Base-by-base conservation (phyloP, 2,797 vertebrate genomes). In the Gorsachius magnificus region DNA sequence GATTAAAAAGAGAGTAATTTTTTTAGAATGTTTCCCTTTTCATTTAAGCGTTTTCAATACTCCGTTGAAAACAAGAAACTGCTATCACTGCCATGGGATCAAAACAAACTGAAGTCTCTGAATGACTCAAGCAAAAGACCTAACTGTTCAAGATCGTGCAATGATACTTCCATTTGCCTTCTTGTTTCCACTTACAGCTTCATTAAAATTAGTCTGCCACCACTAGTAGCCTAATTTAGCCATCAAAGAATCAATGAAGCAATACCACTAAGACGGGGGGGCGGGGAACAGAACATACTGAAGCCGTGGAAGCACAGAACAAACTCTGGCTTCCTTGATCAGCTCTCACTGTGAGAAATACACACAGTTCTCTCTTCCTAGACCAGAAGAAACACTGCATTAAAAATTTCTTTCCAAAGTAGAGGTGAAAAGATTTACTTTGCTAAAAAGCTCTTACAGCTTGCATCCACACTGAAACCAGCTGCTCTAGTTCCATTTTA, bases 401-500 rank as follows among this genome's bases (percentile, higher is more conserved):
- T 45, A 58, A 70, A 90, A 74, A 78, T 51, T 61, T 78, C 66
- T 94, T 96, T 90, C 88, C 58, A 69, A 96, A 96, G 86, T 92
- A 97, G 57, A 96, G 91, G 45, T 92, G 87, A 97, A 97, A 94
- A 97, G 94, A 96, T 96, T 95, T 96, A 97, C 88, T 97, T 89
- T 93, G 93, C 95, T 86, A 96, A 89, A 96, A 95, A 94, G 83
- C 96, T 98, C 99, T 96, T 99, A 99, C 99, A 97, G 98, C 99
- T 93, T 99, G 98, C 80, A 97, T 98, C 99, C 99, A 99, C 95
- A 98, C 98, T 63, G 98, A 98, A 96, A 98, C 96, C 97, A 99
- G 98, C 98, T 99, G 98, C 97, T 99, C 98, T 95, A 99, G 97
- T 83, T 99, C 99, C 97, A 98, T 98, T 94, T 98, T 98, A 35